These are phyloP conservation scores for Drosophila fungiperda DNA, from an alignment of 2,888 invertebrate species.

Conservation along the genomic window DNA sequence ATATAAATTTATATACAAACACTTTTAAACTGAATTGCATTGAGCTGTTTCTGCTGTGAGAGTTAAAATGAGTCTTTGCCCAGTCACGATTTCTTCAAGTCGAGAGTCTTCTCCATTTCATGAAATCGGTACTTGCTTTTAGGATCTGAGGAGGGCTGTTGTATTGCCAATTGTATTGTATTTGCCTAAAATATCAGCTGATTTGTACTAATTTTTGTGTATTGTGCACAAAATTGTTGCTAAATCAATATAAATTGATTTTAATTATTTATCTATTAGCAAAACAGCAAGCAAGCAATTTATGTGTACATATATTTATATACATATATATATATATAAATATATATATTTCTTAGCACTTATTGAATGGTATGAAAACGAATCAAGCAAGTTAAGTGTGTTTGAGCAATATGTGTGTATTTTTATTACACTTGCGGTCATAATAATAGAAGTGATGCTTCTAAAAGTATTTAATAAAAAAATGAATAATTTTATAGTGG, in stretches of 20 bases:
- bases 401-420: not conserved
- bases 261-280: constrained; percentile 81
- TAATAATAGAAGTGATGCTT: not conserved
- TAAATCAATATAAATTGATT: constrained; percentile 82
- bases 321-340: not conserved
- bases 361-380: constrained; percentile 46
- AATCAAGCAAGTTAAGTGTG: constrained; percentile 14
- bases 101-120: constrained; percentile 3
- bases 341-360: not conserved
- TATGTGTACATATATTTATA: not conserved
- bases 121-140: constrained; percentile 30
- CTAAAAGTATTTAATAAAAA: not conserved
- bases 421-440: not conserved
- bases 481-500: not conserved
- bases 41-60: constrained; percentile 1
- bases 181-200: constrained; percentile 72
- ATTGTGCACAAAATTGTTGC: constrained; percentile 64
- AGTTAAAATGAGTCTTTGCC: constrained; percentile 15
- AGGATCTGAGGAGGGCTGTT: constrained; percentile 2
- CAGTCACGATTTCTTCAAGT: constrained; percentile 52
- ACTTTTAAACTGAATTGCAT: constrained; percentile 2
- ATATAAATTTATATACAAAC: not conserved
- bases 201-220: constrained; percentile 73
- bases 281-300: constrained; percentile 56
- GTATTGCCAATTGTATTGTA: constrained; percentile 22